Conservation (phyloP, 2,888 invertebrate genomes). For the Diaperis boleti region DNA sequence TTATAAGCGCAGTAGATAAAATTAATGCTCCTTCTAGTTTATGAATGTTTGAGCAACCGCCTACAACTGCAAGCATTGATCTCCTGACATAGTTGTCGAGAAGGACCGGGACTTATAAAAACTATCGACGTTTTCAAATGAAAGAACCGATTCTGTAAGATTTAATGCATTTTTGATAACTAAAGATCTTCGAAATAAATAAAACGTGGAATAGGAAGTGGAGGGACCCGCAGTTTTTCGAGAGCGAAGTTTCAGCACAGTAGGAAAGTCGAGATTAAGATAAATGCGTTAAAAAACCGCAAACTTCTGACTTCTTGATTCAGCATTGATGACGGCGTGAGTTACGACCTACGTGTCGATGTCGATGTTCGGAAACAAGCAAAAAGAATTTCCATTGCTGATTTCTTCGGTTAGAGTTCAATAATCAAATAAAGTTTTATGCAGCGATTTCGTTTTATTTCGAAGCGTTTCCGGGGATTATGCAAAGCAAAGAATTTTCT, state of each 20-base stretch:
- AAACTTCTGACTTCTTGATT: conserved; percentile 44
- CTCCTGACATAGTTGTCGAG: conserved; percentile 14
- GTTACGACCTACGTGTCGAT: conserved; percentile 37
- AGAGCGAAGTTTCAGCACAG: conserved; percentile 25
- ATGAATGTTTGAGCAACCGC: conserved; percentile 12
- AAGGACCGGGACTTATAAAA: conserved; percentile 16
- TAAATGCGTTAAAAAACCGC: conserved; percentile 46
- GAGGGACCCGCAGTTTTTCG: conserved; percentile 22
- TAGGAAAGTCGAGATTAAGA: conserved; percentile 42
- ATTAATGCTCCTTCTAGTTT: conserved; percentile 10
- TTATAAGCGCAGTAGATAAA: too few species aligned
- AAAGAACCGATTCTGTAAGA: conserved; percentile 24
- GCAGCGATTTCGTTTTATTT: conserved; percentile 18
- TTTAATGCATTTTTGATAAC: conserved; percentile 34
- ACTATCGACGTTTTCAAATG: conserved; percentile 28
- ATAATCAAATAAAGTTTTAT: conserved; percentile 19
- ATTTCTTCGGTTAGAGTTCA: conserved; percentile 24
- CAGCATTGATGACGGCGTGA: conserved; percentile 39
- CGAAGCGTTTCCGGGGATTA: conserved; percentile 12
- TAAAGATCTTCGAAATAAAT: conserved; percentile 33
- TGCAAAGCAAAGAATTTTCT: conserved; percentile 16
- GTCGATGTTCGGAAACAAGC: conserved; percentile 13
- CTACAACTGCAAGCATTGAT: conserved; percentile 8
- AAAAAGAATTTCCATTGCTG: conserved; percentile 41
- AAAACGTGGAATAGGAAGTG: conserved; percentile 32